A percentile compares a stretch with the other conserved stretches of the same genome.
phyloP scores from a whole-genome alignment of 2,888 invertebrate genomes.

The Alsophila aescularia region DNA sequence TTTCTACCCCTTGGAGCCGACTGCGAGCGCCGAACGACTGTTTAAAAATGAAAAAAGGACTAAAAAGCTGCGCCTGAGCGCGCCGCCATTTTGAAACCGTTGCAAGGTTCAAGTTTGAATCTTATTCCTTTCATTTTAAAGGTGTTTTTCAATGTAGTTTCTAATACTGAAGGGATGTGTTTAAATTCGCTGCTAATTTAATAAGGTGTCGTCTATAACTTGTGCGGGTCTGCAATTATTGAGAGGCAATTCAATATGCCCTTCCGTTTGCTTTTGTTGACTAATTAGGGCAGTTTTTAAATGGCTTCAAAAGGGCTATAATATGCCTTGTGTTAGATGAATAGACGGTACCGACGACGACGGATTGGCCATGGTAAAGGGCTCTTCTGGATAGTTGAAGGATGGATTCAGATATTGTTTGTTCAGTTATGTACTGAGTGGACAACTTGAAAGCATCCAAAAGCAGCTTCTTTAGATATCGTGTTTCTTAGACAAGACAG shows the following conservation, averaged over 20 bases:
- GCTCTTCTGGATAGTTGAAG: too few species aligned
- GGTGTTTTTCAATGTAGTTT: constrained; percentile 29
- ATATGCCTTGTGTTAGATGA: too few species aligned
- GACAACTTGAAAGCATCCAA: too few species aligned
- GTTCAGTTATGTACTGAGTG: too few species aligned
- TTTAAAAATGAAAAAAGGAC: constrained; percentile 73
- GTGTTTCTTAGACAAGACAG: too few species aligned
- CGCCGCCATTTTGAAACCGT: constrained; percentile 64
- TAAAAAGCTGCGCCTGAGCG: constrained; percentile 60
- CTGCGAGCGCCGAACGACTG: constrained; percentile 58
- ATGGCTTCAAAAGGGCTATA: neutral
- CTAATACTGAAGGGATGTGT: constrained; percentile 21
- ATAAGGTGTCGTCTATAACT: constrained; percentile 35
- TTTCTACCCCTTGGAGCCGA: constrained; percentile 57
- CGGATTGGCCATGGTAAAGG: too few species aligned
- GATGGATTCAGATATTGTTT: too few species aligned
- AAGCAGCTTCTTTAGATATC: too few species aligned
- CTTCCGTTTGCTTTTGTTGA: constrained; percentile 33
- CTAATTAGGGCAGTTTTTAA: constrained; percentile 19
- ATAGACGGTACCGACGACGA: too few species aligned
- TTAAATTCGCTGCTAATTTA: constrained; percentile 35
- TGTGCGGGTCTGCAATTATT: constrained; percentile 34
- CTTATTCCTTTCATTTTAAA: constrained; percentile 29
- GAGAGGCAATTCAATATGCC: constrained; percentile 26
- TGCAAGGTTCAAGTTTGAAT: constrained; percentile 46